Evolutionary conservation across 2,888 invertebrate genomes (phyloP).

Genomic region (Phlogophora meticulosa): DNA sequence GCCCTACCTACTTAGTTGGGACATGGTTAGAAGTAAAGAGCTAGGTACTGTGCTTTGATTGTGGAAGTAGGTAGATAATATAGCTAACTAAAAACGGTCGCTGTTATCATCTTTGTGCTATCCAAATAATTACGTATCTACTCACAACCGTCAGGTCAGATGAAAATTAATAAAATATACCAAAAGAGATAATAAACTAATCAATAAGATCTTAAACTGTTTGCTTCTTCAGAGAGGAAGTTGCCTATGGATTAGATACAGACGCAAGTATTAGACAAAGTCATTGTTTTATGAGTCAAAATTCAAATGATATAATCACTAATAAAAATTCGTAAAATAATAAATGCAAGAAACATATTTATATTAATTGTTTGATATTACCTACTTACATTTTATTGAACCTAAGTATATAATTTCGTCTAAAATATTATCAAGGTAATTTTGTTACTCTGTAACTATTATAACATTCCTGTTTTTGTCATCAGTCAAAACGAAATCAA

Average conservation of each 20-base stretch:
- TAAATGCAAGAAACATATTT: slow-evolving; percentile 30
- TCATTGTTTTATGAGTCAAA: slow-evolving; percentile 44
- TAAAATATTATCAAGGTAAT: slow-evolving; percentile 24
- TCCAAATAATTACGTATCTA: too few relatives aligned
- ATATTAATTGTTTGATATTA: too few relatives aligned
- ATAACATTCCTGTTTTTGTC: neutral
- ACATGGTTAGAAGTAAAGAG: too few relatives aligned
- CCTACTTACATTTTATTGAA: neutral
- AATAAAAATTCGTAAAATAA: slow-evolving; percentile 44
- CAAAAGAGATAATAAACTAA: too few relatives aligned
- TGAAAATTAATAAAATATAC: too few relatives aligned
- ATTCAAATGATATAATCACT: slow-evolving; percentile 35
- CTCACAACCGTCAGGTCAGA: too few relatives aligned
- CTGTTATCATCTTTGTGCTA: too few relatives aligned
- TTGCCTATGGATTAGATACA: neutral
- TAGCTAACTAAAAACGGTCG: too few relatives aligned
- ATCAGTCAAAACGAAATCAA: too few relatives aligned
- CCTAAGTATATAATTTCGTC: neutral
- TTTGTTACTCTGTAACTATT: neutral
- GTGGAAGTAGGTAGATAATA: too few relatives aligned
- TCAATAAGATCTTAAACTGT: neutral
- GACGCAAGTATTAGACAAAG: slow-evolving; percentile 14
- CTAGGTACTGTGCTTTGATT: too few relatives aligned
- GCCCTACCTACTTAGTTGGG: too few relatives aligned
- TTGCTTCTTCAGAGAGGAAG: neutral